A percentile compares a stretch with the other conserved stretches of the same genome.
Evolutionary conservation across 2,113 vertebrate species (phyloP).

Genomic region (Lasiurus borealis): DNA sequence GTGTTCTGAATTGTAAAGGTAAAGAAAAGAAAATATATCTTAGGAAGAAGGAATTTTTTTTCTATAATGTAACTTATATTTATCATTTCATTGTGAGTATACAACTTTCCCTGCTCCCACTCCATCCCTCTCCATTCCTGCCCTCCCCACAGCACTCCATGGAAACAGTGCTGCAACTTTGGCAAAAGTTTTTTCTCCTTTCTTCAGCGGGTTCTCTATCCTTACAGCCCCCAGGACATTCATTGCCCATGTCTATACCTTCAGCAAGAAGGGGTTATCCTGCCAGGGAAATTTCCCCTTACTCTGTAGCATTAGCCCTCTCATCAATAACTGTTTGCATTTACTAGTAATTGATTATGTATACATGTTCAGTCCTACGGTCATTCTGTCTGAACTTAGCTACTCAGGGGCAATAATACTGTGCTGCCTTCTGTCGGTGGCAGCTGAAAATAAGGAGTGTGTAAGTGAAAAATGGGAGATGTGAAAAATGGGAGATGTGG

Average conservation of each 20-base stretch:
- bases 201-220: too few relatives aligned
- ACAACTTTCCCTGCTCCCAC: background rate
- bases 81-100: background rate
- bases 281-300: constrained; percentile 53
- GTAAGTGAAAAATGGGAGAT: constrained; percentile 44
- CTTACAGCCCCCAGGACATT: background rate
- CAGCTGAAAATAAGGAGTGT: constrained; percentile 53
- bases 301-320: constrained; percentile 50
- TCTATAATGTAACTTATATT: background rate
- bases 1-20: background rate
- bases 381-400: constrained; percentile 74
- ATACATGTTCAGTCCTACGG: constrained; percentile 66
- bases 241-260: background rate
- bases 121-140: background rate
- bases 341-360: constrained; percentile 55
- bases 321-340: constrained; percentile 53
- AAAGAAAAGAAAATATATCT: background rate
- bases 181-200: fast-evolving
- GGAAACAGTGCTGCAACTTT: background rate
- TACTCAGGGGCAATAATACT: constrained; percentile 64
- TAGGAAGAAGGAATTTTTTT: background rate
- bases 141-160: background rate
- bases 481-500: background rate
- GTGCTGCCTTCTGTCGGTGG: constrained; percentile 17
- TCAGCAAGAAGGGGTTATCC: constrained; percentile 48